Base-by-base conservation (phyloP, 1,140 invertebrate species). In the Drosophila nasuta region DNA sequence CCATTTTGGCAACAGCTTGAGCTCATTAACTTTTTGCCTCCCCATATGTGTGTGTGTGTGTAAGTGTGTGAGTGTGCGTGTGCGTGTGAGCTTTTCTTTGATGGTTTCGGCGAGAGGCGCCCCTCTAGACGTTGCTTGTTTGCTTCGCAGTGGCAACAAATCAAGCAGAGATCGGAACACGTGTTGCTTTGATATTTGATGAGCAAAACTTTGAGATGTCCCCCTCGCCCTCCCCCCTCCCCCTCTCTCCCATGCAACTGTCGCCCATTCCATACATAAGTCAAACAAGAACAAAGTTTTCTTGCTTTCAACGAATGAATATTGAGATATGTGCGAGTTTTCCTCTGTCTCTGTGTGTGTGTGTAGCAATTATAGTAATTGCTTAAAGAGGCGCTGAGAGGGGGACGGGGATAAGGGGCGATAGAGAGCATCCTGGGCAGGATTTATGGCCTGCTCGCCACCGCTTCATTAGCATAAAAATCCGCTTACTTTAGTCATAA, bases 121-220 rank as follows among this genome's bases (percentile, higher is more conserved):
- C 63, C 7, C 17, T 13, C 13, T 49, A 15, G 51, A 41, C 8
- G 15, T 11, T 41, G 15, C 15, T 41, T 62, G 41, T 69, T 68
- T 74, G 57, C 41, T 15, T 57, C 41, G 28, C 48, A 45, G 57
- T 62, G 30, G 75, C 45, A 63, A 77, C 62, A 77, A 77, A 77
- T 72, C 74, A 66, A 68, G 67, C 49, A 51, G 33, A 70, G 59
- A 72, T 76, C 58, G 45, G 41, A 67, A 75, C 83, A 88, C 85
- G 83, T 88, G 83, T 88, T 88, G 83, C 83, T 88, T 88, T 88
- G 85, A 88, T 88, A 89, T 88, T 88, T 88, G 76, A 88, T 79
- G 82, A 79, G 73, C 54, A 77, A 77, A 87, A 87, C 54, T 82
- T 87, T 70, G 11, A n/a, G 57, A 10, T 20, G 33, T 5, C 49